A percentile compares a stretch with the other conserved stretches of the same genome.
Conservation (phyloP, 2,888 invertebrate genomes). For the Onchidella celtica region DNA sequence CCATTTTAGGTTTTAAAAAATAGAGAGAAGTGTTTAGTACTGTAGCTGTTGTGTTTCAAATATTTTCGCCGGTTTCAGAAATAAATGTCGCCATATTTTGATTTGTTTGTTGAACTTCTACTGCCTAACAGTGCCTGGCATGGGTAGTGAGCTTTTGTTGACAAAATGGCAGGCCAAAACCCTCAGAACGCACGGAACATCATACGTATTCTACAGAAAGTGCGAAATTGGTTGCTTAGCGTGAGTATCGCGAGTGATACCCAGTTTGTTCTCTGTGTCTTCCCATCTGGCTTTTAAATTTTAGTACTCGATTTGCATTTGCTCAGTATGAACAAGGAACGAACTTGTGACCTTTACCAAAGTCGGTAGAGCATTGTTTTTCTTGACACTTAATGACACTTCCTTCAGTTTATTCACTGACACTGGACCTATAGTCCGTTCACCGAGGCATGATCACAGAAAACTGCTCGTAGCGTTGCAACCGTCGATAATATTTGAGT, state of each 20-base stretch:
- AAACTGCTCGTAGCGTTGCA: too few species aligned
- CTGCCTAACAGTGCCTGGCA: neutral
- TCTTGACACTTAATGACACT: too few species aligned
- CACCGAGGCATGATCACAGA: too few species aligned
- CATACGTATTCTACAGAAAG: neutral
- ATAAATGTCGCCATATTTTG: neutral
- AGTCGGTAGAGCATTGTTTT: too few species aligned
- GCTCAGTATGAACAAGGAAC: neutral
- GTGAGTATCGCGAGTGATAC: slow-evolving; percentile 26
- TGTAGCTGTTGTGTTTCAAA: neutral
- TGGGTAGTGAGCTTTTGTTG: too few species aligned
- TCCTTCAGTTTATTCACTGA: too few species aligned
- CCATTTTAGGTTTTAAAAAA: too few species aligned
- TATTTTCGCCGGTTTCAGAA: neutral
- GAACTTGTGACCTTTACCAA: neutral
- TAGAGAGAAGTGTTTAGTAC: neutral
- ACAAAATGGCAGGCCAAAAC: slow-evolving; percentile 23
- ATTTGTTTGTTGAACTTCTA: neutral
- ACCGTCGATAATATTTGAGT: too few species aligned
- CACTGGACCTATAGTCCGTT: too few species aligned
- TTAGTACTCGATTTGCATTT: neutral
- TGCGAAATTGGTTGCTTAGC: slow-evolving; percentile 44
- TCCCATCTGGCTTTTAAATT: too few species aligned
- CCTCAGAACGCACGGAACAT: slow-evolving; percentile 25
- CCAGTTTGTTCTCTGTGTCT: too few species aligned